Percentiles rank a stretch among this genome's conserved stretches.
These are phyloP conservation scores for Ovibos moschatus DNA, from an alignment of 2,113 vertebrate species.

Conservation along the genomic window DNA sequence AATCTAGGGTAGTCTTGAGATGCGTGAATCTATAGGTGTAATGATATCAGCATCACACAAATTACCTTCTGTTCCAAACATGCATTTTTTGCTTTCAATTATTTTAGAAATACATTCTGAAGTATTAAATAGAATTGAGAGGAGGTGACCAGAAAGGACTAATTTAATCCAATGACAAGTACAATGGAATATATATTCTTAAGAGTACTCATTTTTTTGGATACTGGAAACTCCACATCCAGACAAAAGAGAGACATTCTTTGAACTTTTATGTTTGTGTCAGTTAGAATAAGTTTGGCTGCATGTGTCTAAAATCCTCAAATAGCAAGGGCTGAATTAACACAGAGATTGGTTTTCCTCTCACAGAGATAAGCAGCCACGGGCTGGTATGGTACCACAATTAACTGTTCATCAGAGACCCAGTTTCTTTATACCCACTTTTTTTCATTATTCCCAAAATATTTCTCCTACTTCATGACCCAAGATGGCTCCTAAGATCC, in stretches of 20 bases:
- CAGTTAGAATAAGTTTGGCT: not conserved
- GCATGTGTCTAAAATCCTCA: not conserved
- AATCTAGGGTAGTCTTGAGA: not conserved
- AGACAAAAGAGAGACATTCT: not conserved
- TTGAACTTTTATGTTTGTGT: not conserved
- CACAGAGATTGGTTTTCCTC: not conserved
- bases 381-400: rapidly evolving
- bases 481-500: not conserved
- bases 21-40: not conserved
- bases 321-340: not conserved
- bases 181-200: not conserved
- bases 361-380: not conserved
- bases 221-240: not conserved
- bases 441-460: not conserved
- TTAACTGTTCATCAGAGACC: not conserved
- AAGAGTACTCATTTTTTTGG: not conserved
- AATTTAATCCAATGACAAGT: constrained; percentile 1
- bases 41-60: not conserved
- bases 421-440: not conserved
- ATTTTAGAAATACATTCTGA: constrained; percentile 11
- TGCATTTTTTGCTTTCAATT: not conserved
- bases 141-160: not conserved
- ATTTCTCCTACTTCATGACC: not conserved
- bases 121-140: not conserved
- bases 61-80: not conserved